Conservation (phyloP, 2,113 vertebrate genomes). For the Zingel zingel region DNA sequence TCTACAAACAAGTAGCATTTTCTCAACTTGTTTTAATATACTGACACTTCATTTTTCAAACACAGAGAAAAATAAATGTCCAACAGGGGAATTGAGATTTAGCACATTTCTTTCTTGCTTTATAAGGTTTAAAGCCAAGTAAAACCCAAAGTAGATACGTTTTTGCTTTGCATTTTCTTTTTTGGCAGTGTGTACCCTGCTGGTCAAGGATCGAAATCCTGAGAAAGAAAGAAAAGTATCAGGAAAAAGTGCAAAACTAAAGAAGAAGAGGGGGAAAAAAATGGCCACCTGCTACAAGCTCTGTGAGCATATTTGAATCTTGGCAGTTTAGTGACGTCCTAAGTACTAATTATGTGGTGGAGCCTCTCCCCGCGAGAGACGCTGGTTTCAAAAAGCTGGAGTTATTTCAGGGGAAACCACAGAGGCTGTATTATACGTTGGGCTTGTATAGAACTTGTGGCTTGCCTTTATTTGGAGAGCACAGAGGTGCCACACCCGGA, state of each 20-base stretch:
- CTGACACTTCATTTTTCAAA: neutral
- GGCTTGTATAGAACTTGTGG: constrained; percentile 70
- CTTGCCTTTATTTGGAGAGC: constrained; percentile 71
- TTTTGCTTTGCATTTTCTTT: neutral
- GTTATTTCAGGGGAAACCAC: constrained; percentile 85
- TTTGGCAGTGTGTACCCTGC: neutral
- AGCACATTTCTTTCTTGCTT: neutral
- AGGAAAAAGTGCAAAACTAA: neutral
- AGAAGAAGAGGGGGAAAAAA: neutral
- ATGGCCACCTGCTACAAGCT: constrained; percentile 66
- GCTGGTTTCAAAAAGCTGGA: constrained; percentile 55
- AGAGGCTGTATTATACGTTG: constrained; percentile 80
- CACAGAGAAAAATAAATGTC: neutral
- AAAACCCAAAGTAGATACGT: neutral
- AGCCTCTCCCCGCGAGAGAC: constrained; percentile 68
- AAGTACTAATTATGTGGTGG: constrained; percentile 82
- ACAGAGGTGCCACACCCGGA: constrained; percentile 76
- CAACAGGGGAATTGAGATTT: neutral
- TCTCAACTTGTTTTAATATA: too few species aligned
- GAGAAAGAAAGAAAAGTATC: neutral
- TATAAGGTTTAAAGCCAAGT: neutral
- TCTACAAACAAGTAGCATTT: too few species aligned
- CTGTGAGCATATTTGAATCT: constrained; percentile 49
- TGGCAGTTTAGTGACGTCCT: constrained; percentile 49
- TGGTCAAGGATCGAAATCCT: neutral